phyloP scores from a whole-genome alignment of 2,888 invertebrate species.

The Temnothorax ravouxi region DNA sequence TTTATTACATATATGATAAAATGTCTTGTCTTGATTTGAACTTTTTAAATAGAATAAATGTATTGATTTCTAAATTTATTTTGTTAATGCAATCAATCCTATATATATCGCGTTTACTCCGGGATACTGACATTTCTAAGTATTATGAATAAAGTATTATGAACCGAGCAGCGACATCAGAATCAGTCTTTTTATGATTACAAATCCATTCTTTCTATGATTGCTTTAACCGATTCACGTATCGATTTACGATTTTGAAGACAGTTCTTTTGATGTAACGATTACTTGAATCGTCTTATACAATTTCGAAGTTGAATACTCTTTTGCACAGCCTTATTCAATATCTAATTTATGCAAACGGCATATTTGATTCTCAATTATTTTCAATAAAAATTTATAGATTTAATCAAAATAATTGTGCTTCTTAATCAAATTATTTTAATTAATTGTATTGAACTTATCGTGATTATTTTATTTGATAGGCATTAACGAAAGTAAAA shows the following conservation, averaged over 20 bases:
- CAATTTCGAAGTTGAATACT: background rate
- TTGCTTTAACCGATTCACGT: background rate
- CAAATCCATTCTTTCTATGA: background rate
- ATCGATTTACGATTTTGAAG: background rate
- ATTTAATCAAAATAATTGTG: constrained; percentile 4
- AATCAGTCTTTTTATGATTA: background rate
- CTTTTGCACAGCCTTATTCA: background rate
- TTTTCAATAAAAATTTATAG: background rate
- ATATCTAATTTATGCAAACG: background rate
- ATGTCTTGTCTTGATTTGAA: background rate
- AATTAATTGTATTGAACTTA: constrained; percentile 3
- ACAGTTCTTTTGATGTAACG: constrained; percentile 4
- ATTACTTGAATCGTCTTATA: constrained; percentile 2
- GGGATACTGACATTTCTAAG: background rate
- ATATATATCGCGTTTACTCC: no score
- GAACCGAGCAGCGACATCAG: background rate
- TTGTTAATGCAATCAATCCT: background rate
- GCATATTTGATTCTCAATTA: constrained; percentile 22
- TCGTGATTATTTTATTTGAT: background rate
- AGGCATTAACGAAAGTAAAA: background rate
- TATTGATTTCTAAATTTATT: background rate
- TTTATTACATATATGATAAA: background rate
- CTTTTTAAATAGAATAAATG: background rate
- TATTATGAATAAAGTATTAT: background rate
- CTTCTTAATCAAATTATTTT: constrained; percentile 18